These are phyloP conservation scores for Euura lappo DNA, from an alignment of 1,140 invertebrate genomes.

Conservation along the genomic window DNA sequence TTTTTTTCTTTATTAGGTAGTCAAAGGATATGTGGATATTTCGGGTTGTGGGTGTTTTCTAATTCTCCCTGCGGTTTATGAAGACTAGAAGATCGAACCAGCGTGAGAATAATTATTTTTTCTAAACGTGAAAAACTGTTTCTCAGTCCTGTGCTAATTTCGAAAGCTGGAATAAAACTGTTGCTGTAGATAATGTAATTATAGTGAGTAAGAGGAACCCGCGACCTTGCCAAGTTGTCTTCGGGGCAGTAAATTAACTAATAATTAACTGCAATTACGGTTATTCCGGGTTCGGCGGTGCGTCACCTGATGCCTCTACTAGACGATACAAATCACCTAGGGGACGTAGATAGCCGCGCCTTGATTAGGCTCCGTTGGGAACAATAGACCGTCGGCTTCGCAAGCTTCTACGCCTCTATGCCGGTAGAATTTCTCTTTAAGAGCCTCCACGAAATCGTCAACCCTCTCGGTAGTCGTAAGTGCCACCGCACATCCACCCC, in stretches of 20 bases:
- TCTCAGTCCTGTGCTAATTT: no score
- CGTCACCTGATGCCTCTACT: background rate
- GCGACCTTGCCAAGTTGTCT: no score
- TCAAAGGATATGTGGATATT: no score
- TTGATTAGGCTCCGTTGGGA: constrained; percentile 66
- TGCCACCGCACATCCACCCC: constrained; percentile 96
- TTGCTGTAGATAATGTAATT: no score
- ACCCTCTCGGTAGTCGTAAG: constrained; percentile 74
- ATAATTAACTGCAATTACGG: constrained; percentile 7
- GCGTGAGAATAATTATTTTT: no score
- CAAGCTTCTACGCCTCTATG: constrained; percentile 49
- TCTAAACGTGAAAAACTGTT: no score
- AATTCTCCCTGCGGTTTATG: no score
- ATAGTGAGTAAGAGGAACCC: no score
- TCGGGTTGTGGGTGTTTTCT: no score
- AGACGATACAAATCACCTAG: constrained; percentile 8
- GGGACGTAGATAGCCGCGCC: constrained; percentile 59
- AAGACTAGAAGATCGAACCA: no score
- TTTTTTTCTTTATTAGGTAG: no score
- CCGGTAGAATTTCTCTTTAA: constrained; percentile 77
- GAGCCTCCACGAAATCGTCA: constrained; percentile 70
- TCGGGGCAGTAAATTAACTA: background rate
- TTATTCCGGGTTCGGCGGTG: background rate
- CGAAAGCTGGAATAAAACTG: no score
- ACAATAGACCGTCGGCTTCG: constrained; percentile 56